These are phyloP conservation scores for Plecotus auritus DNA, from an alignment of 2,113 vertebrate genomes.

Conservation along the genomic window DNA sequence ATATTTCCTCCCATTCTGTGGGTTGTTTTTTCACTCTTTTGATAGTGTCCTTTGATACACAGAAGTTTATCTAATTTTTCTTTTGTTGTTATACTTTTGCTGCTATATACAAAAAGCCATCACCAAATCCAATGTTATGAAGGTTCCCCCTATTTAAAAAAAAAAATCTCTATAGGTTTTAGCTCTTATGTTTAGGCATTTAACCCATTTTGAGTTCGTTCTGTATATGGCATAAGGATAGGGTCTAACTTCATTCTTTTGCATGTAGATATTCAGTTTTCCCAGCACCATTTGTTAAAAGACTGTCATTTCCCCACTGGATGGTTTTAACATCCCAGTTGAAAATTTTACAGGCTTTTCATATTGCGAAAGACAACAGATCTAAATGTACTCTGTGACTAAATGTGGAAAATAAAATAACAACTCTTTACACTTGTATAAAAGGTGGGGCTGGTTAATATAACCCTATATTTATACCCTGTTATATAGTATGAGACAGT, in stretches of 20 bases:
- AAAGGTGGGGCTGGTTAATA: background rate
- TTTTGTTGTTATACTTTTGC: background rate
- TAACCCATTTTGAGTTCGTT: constrained; percentile 14
- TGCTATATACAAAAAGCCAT: background rate
- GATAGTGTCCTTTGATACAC: background rate
- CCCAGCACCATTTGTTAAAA: background rate
- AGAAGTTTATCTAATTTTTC: background rate
- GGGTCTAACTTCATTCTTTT: background rate
- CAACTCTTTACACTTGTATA: background rate
- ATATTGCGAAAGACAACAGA: background rate
- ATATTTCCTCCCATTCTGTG: background rate
- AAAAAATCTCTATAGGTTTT: background rate
- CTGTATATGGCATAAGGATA: background rate
- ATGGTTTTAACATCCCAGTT: background rate
- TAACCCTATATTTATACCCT: background rate
- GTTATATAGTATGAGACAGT: background rate
- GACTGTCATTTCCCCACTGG: background rate
- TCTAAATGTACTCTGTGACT: background rate
- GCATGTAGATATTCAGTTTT: background rate
- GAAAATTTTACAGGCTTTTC: background rate
- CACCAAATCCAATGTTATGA: background rate
- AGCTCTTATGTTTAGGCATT: background rate
- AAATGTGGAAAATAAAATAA: constrained; percentile 16
- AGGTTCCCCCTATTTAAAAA: background rate
- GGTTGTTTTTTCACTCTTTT: background rate